A percentile compares a stretch with the other conserved stretches of the same genome.
These are phyloP conservation scores for Drosophila anomalata DNA, from an alignment of 2,888 invertebrate genomes.

Conservation along the genomic window DNA sequence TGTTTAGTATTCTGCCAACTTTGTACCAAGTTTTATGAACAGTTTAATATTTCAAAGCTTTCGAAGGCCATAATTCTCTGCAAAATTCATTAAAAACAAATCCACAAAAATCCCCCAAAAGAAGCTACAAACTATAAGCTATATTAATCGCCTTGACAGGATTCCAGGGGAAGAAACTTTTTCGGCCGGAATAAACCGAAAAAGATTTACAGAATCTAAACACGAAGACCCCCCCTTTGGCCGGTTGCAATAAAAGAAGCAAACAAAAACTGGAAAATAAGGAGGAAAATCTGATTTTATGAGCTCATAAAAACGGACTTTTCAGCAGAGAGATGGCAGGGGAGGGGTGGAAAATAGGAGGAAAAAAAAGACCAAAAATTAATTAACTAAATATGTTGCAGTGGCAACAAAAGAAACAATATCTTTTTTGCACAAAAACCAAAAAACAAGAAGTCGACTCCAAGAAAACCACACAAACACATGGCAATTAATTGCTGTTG, in stretches of 20 bases:
- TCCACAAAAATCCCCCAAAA: conserved; percentile 3
- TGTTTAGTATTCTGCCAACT: neutral
- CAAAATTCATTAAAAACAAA: conserved; percentile 23
- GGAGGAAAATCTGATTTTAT: conserved; percentile 42
- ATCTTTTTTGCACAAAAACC: conserved; percentile 1
- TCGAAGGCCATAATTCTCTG: neutral
- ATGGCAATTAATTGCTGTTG: conserved; percentile 52
- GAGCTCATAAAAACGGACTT: conserved; percentile 43
- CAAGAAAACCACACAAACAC: conserved; percentile 29
- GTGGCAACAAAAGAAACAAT: conserved; percentile 1
- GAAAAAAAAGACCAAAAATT: conserved; percentile 42
- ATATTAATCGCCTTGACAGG: conserved; percentile 38
- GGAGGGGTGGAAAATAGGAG: neutral
- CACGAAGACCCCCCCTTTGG: neutral
- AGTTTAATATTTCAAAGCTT: conserved; percentile 6
- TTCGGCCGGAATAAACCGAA: conserved; percentile 12
- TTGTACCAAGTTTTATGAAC: neutral
- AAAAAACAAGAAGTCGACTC: conserved; percentile 10
- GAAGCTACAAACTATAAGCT: conserved; percentile 28
- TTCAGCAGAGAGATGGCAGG: conserved; percentile 11
- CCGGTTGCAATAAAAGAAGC: conserved; percentile 32
- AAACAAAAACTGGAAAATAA: conserved; percentile 10
- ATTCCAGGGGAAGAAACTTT: neutral
- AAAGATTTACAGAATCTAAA: conserved; percentile 26
- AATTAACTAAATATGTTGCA: conserved; percentile 54